Percentiles rank a stretch among this genome's conserved stretches.
Evolutionary conservation across 1,140 invertebrate genomes (phyloP).

Genomic region (Helicoverpa zea): DNA sequence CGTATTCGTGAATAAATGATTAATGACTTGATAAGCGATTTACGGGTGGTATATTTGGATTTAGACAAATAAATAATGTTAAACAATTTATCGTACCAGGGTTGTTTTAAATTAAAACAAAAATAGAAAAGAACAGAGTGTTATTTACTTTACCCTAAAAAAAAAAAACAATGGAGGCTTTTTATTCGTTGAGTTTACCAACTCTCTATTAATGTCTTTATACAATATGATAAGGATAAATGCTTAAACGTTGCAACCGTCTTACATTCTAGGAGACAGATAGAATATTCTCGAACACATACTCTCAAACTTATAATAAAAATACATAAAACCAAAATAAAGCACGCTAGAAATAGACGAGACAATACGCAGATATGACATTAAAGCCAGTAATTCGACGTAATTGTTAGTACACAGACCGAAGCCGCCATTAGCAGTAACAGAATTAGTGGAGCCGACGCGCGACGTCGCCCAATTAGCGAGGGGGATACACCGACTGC

Average conservation of each 20-base stretch:
- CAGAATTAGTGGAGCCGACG: conserved; percentile 62
- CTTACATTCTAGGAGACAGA: no score
- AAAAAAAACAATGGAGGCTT: no score
- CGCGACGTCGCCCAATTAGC: conserved; percentile 42
- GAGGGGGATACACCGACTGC: conserved; percentile 7
- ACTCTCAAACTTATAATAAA: not conserved
- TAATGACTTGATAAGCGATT: not conserved
- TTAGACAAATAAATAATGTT: not conserved
- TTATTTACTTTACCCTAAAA: no score
- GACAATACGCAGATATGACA: conserved; percentile 41
- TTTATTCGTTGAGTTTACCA: no score
- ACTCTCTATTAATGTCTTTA: no score
- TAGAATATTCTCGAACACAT: not conserved
- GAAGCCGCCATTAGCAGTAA: conserved; percentile 66
- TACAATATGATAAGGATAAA: no score
- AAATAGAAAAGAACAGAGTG: no score
- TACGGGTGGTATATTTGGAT: not conserved
- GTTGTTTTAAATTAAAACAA: no score
- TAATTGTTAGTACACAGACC: conserved; percentile 61
- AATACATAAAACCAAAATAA: not conserved
- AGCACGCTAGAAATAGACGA: not conserved
- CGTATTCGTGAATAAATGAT: not conserved
- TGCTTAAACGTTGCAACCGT: no score
- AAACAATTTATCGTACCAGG: no score
- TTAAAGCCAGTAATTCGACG: conserved; percentile 39